Evolutionary conservation across 1,140 invertebrate genomes (phyloP).

Genomic region (Drosophila albomicans): DNA sequence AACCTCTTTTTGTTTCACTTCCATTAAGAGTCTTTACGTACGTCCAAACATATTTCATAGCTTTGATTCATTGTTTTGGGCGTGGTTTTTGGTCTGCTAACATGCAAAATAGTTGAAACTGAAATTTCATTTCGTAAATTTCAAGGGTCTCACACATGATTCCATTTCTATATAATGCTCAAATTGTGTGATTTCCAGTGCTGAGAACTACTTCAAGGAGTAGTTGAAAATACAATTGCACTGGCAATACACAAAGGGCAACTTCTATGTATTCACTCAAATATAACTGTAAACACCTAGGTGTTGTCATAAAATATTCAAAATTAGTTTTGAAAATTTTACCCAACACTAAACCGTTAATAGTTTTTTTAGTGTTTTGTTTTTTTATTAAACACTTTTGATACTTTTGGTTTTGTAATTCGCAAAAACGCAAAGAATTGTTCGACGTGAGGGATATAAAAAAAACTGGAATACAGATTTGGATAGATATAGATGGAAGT

Average conservation of each 20-base stretch:
- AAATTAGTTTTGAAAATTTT: slow-evolving; percentile 63
- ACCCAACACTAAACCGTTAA: slow-evolving; percentile 54
- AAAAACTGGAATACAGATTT: slow-evolving; percentile 57
- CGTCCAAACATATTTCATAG: slow-evolving; percentile 74
- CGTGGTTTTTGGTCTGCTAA: slow-evolving; percentile 75
- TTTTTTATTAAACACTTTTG: slow-evolving; percentile 25
- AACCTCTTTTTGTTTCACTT: slow-evolving; percentile 69
- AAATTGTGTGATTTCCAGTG: slow-evolving; percentile 30
- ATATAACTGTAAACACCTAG: slow-evolving; percentile 22
- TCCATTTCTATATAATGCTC: slow-evolving; percentile 47
- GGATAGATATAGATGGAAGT: slow-evolving; percentile 42
- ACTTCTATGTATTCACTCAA: background rate
- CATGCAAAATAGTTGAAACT: slow-evolving; percentile 85
- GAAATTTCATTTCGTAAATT: slow-evolving; percentile 60
- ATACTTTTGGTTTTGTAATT: slow-evolving; percentile 84
- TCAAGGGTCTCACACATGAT: slow-evolving; percentile 74
- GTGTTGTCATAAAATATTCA: slow-evolving; percentile 73
- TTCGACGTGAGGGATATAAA: slow-evolving; percentile 63
- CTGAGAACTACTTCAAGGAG: slow-evolving; percentile 14
- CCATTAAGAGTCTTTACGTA: slow-evolving; percentile 85
- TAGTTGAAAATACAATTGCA: background rate
- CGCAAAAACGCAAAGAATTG: slow-evolving; percentile 85
- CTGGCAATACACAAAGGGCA: slow-evolving; percentile 24
- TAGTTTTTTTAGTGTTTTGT: slow-evolving; percentile 20
- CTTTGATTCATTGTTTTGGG: slow-evolving; percentile 56